These are phyloP conservation scores for Lasioglossum oenotherae DNA, from an alignment of 2,888 invertebrate genomes.

Conservation along the genomic window DNA sequence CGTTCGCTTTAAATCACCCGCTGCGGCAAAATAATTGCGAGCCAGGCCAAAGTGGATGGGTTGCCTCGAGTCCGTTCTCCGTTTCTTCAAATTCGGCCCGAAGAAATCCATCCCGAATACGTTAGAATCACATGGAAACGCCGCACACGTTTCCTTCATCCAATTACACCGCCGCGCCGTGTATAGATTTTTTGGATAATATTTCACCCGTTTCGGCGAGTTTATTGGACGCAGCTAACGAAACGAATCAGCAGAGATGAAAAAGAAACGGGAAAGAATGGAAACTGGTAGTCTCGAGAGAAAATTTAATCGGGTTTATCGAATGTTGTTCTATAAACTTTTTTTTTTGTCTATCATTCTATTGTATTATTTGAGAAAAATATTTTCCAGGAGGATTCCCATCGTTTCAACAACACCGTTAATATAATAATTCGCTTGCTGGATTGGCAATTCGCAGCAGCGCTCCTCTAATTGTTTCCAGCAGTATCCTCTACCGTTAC, in stretches of 20 bases:
- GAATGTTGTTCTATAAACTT: too few species aligned
- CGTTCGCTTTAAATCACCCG: conserved; percentile 19
- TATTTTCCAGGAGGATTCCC: neutral
- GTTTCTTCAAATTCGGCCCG: neutral
- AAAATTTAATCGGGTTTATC: too few species aligned
- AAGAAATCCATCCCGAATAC: neutral
- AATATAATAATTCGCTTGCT: neutral
- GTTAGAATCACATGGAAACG: neutral
- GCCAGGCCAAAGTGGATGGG: neutral
- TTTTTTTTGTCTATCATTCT: too few species aligned
- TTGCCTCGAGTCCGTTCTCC: neutral
- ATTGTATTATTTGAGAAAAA: too few species aligned
- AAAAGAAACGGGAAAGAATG: too few species aligned
- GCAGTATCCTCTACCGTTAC: neutral
- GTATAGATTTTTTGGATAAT: neutral
- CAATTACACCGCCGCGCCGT: neutral
- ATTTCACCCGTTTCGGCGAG: neutral
- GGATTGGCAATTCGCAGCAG: neutral
- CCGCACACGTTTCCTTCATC: neutral
- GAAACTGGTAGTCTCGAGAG: too few species aligned
- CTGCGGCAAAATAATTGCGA: conserved; percentile 13
- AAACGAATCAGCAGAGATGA: neutral
- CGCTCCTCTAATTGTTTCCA: neutral
- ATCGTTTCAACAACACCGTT: neutral
- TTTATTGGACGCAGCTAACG: neutral